A percentile compares a stretch with the other conserved stretches of the same genome.
Evolutionary conservation across 2,797 vertebrate genomes (phyloP).

Genomic region (Gila robusta): DNA sequence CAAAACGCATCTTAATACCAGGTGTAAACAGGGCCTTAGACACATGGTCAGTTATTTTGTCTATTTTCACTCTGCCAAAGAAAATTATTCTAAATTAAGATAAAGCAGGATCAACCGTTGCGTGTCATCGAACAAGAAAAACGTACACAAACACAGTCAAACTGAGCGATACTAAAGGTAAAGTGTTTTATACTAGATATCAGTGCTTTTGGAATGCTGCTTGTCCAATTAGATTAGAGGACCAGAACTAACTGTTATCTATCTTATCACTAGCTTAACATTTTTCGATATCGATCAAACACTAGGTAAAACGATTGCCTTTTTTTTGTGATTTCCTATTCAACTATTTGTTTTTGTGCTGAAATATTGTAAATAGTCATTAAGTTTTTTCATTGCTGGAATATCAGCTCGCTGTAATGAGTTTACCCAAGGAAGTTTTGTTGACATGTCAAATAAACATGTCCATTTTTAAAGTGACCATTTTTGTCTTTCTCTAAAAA

Average conservation of each 20-base stretch:
- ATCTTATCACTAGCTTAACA: not conserved
- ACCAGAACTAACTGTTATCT: not conserved
- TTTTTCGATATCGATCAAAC: not conserved
- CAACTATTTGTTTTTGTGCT: constrained; percentile 30
- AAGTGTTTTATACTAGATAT: not conserved
- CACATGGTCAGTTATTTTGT: not conserved
- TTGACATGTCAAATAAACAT: constrained; percentile 69
- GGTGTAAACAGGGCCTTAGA: not conserved
- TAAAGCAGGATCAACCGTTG: not conserved
- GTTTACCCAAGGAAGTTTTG: constrained; percentile 72
- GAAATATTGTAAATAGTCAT: constrained; percentile 15
- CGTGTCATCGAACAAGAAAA: not conserved
- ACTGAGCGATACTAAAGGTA: not conserved
- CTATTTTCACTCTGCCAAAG: not conserved
- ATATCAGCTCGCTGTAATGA: constrained; percentile 68
- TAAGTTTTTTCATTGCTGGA: constrained; percentile 58
- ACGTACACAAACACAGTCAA: not conserved
- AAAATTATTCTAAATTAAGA: not conserved
- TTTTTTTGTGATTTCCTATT: not conserved
- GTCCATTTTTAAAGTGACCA: constrained; percentile 71
- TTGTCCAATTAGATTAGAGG: not conserved
- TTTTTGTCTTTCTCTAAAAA: constrained; percentile 75
- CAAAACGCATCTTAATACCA: too few relatives aligned
- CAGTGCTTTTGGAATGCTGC: not conserved
- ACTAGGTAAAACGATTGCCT: not conserved